phyloP scores from a whole-genome alignment of 2,113 vertebrate species.

The Elephantulus edwardii region DNA sequence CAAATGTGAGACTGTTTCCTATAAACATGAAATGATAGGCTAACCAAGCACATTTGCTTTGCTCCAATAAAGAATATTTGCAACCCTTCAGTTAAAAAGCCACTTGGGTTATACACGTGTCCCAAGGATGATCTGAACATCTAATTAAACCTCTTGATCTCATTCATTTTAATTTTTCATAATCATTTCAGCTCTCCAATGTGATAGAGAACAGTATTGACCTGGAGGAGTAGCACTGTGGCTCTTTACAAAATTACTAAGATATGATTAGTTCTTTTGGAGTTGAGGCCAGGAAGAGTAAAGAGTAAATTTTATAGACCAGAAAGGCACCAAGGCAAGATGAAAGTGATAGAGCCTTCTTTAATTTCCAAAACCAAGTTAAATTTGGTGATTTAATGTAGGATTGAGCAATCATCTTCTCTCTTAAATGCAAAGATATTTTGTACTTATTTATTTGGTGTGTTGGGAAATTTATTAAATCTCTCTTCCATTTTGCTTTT shows the following conservation, averaged over 20 bases:
- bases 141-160: slow-evolving; percentile 44
- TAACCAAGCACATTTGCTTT: slow-evolving; percentile 56
- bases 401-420: slow-evolving; percentile 8
- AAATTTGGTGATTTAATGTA: slow-evolving; percentile 34
- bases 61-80: slow-evolving; percentile 20
- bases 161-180: slow-evolving; percentile 16
- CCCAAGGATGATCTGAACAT: slow-evolving; percentile 51
- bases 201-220: slow-evolving; percentile 41
- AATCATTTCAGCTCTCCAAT: slow-evolving; percentile 31
- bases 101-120: slow-evolving; percentile 26
- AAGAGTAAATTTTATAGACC: slow-evolving; percentile 41
- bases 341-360: slow-evolving; percentile 21
- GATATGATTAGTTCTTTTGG: slow-evolving; percentile 50
- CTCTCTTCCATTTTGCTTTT: slow-evolving; percentile 1
- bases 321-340: slow-evolving; percentile 32
- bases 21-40: slow-evolving; percentile 39
- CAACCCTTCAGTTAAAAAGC: slow-evolving; percentile 40
- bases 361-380: slow-evolving; percentile 39
- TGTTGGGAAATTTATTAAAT: neutral
- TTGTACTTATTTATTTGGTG: slow-evolving; percentile 48
- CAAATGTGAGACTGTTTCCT: slow-evolving; percentile 62
- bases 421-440: slow-evolving; percentile 27
- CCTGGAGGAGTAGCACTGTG: slow-evolving; percentile 20
- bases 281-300: slow-evolving; percentile 48
- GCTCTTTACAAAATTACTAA: slow-evolving; percentile 35